Percentiles rank a stretch among this genome's conserved stretches.
These are phyloP conservation scores for Actias luna DNA, from an alignment of 2,888 invertebrate species.

Conservation along the genomic window DNA sequence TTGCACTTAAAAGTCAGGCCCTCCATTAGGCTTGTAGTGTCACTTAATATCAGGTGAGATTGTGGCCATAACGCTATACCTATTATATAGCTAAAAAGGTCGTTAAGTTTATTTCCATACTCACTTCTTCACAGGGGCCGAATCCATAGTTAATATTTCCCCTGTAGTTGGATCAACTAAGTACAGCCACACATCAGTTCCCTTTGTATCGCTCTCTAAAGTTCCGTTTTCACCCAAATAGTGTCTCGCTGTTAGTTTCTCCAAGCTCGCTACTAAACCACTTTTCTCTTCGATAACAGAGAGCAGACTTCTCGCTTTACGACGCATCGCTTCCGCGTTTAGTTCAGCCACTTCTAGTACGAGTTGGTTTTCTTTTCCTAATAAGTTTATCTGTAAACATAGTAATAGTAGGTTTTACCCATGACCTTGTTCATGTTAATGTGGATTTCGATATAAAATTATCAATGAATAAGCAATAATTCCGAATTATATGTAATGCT, in stretches of 20 bases:
- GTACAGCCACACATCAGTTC: conserved; percentile 94
- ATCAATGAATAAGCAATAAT: too few relatives aligned
- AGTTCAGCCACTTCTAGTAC: conserved; percentile 89
- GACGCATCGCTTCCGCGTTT: conserved; percentile 85
- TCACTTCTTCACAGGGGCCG: conserved; percentile 85
- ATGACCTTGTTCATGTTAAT: too few relatives aligned
- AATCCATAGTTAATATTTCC: conserved; percentile 87
- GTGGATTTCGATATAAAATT: too few relatives aligned
- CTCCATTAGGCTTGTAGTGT: too few relatives aligned
- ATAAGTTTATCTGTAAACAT: conserved; percentile 85
- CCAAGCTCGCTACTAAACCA: conserved; percentile 89
- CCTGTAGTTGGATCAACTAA: conserved; percentile 90
- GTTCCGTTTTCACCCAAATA: conserved; percentile 88
- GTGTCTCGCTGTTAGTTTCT: conserved; percentile 90
- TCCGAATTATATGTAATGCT: too few relatives aligned
- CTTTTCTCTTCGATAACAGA: conserved; percentile 86
- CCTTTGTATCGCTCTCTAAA: conserved; percentile 86
- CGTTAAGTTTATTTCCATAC: conserved; percentile 34
- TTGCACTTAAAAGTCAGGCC: background rate
- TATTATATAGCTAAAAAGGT: too few relatives aligned
- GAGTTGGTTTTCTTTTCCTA: conserved; percentile 89
- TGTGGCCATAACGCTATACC: too few relatives aligned
- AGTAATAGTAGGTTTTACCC: too few relatives aligned
- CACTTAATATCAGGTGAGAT: too few relatives aligned
- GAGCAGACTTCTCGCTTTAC: conserved; percentile 73